Evolutionary conservation across 2,113 vertebrate species (phyloP).

Genomic region (Rhinolophus ferrumequinum): DNA sequence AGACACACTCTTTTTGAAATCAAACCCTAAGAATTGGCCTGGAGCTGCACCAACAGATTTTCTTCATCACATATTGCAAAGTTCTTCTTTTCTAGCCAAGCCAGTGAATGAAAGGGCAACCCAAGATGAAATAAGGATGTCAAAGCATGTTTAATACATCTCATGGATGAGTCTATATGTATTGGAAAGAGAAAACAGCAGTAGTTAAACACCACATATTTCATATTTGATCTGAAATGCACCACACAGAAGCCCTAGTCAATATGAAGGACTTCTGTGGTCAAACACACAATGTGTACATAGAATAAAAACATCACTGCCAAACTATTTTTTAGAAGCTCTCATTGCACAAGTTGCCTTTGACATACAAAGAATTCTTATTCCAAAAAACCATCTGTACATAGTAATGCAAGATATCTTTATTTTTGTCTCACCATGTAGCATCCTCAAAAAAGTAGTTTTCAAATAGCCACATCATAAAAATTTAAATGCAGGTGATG

Average conservation of each 20-base stretch:
- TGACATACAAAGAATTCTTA: slow-evolving; percentile 50
- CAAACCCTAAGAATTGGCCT: neutral
- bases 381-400: neutral
- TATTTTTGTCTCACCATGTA: slow-evolving; percentile 9
- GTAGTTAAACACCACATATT: neutral
- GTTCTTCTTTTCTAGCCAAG: neutral
- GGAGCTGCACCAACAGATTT: neutral
- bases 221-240: neutral
- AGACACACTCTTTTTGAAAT: neutral
- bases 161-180: neutral
- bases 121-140: neutral
- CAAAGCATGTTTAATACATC: neutral
- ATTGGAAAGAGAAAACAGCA: slow-evolving; percentile 6
- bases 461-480: slow-evolving; percentile 60
- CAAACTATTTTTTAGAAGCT: slow-evolving; percentile 30
- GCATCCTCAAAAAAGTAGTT: slow-evolving; percentile 58
- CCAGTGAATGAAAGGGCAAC: neutral
- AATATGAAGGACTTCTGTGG: neutral
- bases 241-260: neutral
- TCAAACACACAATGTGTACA: neutral
- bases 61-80: neutral
- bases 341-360: slow-evolving; percentile 10
- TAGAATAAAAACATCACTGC: neutral
- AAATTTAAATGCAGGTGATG: slow-evolving; percentile 63
- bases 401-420: slow-evolving; percentile 36